Base-by-base conservation (phyloP, 2,113 vertebrate species). In the Garra rufa region DNA sequence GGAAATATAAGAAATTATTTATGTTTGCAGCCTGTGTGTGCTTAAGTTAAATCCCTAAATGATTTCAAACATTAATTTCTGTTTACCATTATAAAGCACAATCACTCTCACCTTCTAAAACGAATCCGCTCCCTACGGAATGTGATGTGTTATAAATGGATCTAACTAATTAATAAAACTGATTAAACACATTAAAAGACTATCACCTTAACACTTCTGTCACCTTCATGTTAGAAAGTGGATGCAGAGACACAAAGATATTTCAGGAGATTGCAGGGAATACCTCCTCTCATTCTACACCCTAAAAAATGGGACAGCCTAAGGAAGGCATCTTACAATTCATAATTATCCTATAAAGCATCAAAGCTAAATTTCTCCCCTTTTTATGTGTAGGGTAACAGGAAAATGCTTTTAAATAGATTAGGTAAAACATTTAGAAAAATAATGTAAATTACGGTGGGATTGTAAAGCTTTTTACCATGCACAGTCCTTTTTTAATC, bases 141-240 rank as follows among this genome's bases (percentile, higher is more conserved):
- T 52, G 63, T 24, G 38, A 52, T 14, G 28, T 11, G 79, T 70
- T 81, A 70, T 70, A 81, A 70, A 81, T 55, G 11, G 46, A 70
- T 89, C 89, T 89, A 87, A 13, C 89, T 89, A 86, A 13, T 83
- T 75, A 83, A 34, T 59, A 50, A 85, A 79, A 57, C 38, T 41
- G 67, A 52, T 57, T 19, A 57, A n/a, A 57, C 52, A 21, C n/a
- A 59, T 74, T 19, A 65, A 43, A 82, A 55, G 28, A 50, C 44
- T 52, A 19, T 41, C 34, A 15, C 48, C 30, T 70, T 81, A 11
- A 67, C 43, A 34, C 61, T 67, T 77, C 63, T 70, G 63, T 79
- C 61, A 69, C 46, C 46, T 69, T 67, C 44, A 52, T 34, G 61
- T 67, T 30, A 24, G 59, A 79, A 28, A 21, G 26, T 21, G 11